These are phyloP conservation scores for Spilarctia lutea DNA, from an alignment of 2,888 invertebrate species.

Conservation along the genomic window DNA sequence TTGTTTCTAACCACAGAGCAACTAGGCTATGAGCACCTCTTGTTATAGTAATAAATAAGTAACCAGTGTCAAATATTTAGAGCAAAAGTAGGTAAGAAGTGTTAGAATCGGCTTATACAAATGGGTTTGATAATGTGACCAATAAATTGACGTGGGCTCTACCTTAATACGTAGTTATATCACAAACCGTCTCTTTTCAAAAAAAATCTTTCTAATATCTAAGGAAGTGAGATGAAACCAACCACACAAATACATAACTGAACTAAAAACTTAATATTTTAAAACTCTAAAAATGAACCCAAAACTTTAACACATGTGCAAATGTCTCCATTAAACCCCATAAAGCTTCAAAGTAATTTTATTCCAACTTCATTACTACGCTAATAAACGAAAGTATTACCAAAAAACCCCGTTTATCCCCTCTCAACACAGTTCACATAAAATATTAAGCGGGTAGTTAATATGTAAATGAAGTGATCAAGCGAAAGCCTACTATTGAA, in stretches of 20 bases:
- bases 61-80: too few relatives aligned
- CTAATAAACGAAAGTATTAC: neutral
- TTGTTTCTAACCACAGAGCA: too few relatives aligned
- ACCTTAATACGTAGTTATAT: too few relatives aligned
- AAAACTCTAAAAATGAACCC: neutral
- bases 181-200: too few relatives aligned
- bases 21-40: too few relatives aligned
- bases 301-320: neutral
- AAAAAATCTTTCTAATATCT: too few relatives aligned
- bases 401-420: neutral
- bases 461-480: conserved; percentile 53
- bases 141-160: too few relatives aligned
- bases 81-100: too few relatives aligned
- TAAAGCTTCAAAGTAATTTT: neutral
- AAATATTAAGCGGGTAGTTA: conserved; percentile 42
- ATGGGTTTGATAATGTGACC: too few relatives aligned
- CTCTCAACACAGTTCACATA: conserved; percentile 40
- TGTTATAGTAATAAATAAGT: too few relatives aligned
- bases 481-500: conserved; percentile 45
- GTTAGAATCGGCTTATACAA: too few relatives aligned
- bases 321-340: neutral
- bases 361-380: too few relatives aligned
- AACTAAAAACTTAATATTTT: neutral
- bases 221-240: neutral
- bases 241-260: neutral